Base-by-base conservation (phyloP, 1,140 invertebrate species). In the Drosophila triauraria region DNA sequence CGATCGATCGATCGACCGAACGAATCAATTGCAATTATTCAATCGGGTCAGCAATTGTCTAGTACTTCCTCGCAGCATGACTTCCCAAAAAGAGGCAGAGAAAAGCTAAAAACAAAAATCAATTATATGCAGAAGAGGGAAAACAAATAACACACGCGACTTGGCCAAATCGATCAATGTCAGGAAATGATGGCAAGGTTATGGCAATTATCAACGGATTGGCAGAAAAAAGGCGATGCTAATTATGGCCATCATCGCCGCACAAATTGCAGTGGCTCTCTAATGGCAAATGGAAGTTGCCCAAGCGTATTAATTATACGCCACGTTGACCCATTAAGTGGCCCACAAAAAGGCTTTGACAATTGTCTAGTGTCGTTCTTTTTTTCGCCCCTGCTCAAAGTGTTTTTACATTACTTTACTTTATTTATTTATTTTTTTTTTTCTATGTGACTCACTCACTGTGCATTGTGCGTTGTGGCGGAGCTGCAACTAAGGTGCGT, bases 121-220 rank as follows among this genome's bases (percentile, higher is more conserved):
- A 85, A 85, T 85, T 85, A 81, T 74, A 78, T 82, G 82, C 67
- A 77, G 65, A 47, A 51, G 59, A 57, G 15, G 48, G 46, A 56
- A 63, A 77, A 53, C 46, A 42, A 53, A 76, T 46, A 68, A 40
- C 25, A 76, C 59, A 58, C 61, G 56, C 74, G 75, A 69, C 53
- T 61, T 68, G 83, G 75, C 51, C 85, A 88, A 85, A 88, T 88
- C 85, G 85, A 88, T 88, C 85, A 88, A 88, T 90, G 85, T 88
- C 85, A 88, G 85, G 86, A 88, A 88, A 90, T 79, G 85, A 85
- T 90, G 85, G 86, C 85, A 88, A 88, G 85, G 85, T 88, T 88
- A 79, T 63, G 78, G 75, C 81, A 90, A 88, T 88, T 88, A 88
- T 90, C 67, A 75, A 69, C 44, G 53, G 62, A 44, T 43, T 56